Evolutionary conservation across 2,888 invertebrate species (phyloP), one percentile per base, ranked within the genome.

Genomic region (Andrena dorsata): DNA sequence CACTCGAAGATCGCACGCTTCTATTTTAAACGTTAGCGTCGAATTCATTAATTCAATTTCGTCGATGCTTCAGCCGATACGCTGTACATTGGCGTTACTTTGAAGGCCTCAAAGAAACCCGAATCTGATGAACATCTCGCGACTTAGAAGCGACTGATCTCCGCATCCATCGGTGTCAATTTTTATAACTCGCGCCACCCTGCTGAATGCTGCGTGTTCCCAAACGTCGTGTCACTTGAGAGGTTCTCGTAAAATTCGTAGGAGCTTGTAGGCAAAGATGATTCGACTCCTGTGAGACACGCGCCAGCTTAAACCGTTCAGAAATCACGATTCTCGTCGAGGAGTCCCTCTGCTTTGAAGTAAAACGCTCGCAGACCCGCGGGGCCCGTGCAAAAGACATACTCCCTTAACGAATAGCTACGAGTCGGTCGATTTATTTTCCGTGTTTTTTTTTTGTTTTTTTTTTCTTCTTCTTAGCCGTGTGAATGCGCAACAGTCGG

Each of bases 401-500:
- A 32, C 61, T 32, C 32, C 32, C 8, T 20, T 35, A 61, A 32
- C n/a, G 7, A 20, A 32, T 61, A 61, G 7, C 6, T 49, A 13
- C 63, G 41, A 69, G 8, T 53, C 60, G 16, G 10, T 23, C 23
- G 10, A 23, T 30, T 47, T 41, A 32, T 68, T 69, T 53, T 64
- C 32, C 7, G n/a, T n/a, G n/a, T 8, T 32, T 32, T 8, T 8
- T 8, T 8, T 32, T 41, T 7, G 8, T 8, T 0, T 35, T 32
- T 32, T 8, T 32, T 7, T 2, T 0, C 2, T 32, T 35, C 35
- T 35, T 41, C 63, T 28, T 32, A 70, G 23, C 56, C 58, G 71
- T 72, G 73, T 65, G 71, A 58, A 58, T 60, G 53, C 30, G 49
- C 79, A 69, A 61, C 82, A 84, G 76, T 84, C 84, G 84, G 75